phyloP scores from a whole-genome alignment of 64 coral and sea anemone genomes.

The Stichodactyla mertensii region DNA sequence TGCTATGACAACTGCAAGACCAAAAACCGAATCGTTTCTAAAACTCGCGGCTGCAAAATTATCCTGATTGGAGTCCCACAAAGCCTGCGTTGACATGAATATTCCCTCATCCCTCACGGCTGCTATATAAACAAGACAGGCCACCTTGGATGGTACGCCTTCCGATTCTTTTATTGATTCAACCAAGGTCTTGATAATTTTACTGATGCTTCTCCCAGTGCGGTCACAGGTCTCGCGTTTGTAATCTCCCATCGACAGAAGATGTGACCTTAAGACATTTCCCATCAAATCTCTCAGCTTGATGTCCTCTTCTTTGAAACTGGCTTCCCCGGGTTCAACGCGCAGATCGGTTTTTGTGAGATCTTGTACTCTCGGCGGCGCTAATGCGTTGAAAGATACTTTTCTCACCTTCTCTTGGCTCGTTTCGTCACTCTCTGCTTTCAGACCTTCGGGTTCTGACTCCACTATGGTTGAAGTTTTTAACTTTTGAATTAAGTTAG shows the following conservation, averaged over 20 bases:
- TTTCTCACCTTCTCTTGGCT: slow-evolving; percentile 17
- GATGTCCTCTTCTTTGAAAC: slow-evolving; percentile 89
- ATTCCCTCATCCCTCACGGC: slow-evolving; percentile 78
- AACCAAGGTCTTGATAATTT: slow-evolving; percentile 70
- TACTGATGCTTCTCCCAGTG: slow-evolving; percentile 66
- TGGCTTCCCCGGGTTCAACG: slow-evolving; percentile 29
- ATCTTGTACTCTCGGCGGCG: slow-evolving; percentile 28
- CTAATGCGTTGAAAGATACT: slow-evolving; percentile 16
- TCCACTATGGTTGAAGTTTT: slow-evolving; percentile 45
- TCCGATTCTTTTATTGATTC: slow-evolving; percentile 75
- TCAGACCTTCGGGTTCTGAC: slow-evolving; percentile 36
- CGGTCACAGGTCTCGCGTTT: slow-evolving; percentile 71
- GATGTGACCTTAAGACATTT: slow-evolving; percentile 63
- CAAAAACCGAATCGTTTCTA: slow-evolving; percentile 71
- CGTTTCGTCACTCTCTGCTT: neutral
- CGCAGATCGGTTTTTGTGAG: neutral
- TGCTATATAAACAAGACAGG: slow-evolving; percentile 71
- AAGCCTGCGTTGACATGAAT: slow-evolving; percentile 76
- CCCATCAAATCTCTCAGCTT: slow-evolving; percentile 79
- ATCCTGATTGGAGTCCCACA: slow-evolving; percentile 85
- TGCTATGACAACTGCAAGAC: slow-evolving; percentile 57
- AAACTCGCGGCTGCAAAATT: slow-evolving; percentile 88
- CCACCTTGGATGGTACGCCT: slow-evolving; percentile 62
- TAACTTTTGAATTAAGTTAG: slow-evolving; percentile 20
- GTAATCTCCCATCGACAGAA: slow-evolving; percentile 71